Evolutionary conservation across 2,888 invertebrate genomes (phyloP), one percentile per base, ranked within the genome.

Genomic region (Hedychridium roseum): DNA sequence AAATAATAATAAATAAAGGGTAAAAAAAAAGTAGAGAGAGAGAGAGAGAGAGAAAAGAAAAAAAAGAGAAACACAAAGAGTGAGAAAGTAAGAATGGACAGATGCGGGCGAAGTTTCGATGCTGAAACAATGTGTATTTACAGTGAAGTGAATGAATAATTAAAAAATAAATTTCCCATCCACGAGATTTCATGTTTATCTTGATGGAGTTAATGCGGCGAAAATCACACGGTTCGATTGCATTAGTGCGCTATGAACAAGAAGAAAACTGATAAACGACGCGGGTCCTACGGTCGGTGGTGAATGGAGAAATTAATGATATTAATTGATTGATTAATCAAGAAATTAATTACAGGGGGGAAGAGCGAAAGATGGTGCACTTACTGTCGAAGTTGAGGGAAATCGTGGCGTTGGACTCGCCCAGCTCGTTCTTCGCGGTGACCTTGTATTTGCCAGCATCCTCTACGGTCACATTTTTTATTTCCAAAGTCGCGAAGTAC

Each of bases 341-440:
- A n/a, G n/a, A n/a, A n/a, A n/a, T n/a, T n/a, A n/a, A n/a, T n/a
- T n/a, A 48, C 48, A 57, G 53, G 53, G 54, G 54, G 43, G n/a
- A 46, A 43, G 53, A 6, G 27, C 6, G 11, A 1, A 18, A 39
- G 17, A 66, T 57, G 50, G 53, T 44, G 61, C 74, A 91, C 94
- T 93, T 87, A 97, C 97, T 96, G 88, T 95, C 95, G 85, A 97
- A 95, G 84, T 97, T 97, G 73, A 97, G 88, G 83, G 95, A 95
- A 82, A 96, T 94, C 59, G 95, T 95, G 56, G 95, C 95, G 81
- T 95, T 95, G 80, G 94, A 94, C 82, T 97, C 97, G 79, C 97
- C 97, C 73, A 96, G 88, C 82, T 96, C 94, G 84, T 96, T 97
- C 84, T 97, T 97, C 73, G 95, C 95, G 73, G 92, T 94, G 73